A percentile compares a stretch with the other conserved stretches of the same genome.
phyloP scores from a whole-genome alignment of 2,113 vertebrate genomes.

The Eudyptes chrysolophus region DNA sequence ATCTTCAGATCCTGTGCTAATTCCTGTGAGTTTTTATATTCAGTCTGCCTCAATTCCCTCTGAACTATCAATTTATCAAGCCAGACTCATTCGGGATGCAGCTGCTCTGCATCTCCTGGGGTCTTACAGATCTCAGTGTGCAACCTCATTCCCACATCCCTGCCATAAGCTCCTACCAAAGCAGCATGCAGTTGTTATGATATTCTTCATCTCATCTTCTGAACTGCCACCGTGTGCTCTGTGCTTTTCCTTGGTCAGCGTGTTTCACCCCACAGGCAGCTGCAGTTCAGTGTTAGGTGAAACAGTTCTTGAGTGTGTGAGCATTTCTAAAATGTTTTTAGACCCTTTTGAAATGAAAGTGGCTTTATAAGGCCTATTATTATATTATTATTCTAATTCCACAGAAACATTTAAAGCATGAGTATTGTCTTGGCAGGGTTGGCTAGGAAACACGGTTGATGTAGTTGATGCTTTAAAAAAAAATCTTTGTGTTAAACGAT shows the following conservation, averaged over 20 bases:
- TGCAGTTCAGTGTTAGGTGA: neutral
- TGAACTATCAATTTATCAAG: neutral
- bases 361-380: neutral
- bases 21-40: neutral
- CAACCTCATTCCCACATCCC: neutral
- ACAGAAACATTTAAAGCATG: neutral
- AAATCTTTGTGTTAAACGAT: neutral
- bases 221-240: neutral
- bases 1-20: neutral
- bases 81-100: constrained; percentile 11
- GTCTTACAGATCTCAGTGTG: neutral
- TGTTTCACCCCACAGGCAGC: neutral
- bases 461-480: neutral
- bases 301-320: neutral
- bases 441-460: neutral
- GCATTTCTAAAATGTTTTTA: neutral
- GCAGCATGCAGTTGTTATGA: neutral
- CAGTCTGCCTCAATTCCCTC: neutral
- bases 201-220: neutral
- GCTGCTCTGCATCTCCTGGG: constrained; percentile 21
- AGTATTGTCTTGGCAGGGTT: neutral
- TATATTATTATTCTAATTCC: neutral
- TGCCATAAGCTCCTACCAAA: neutral
- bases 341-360: neutral
- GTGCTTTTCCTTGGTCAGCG: neutral